phyloP scores from a whole-genome alignment of 2,113 vertebrate genomes.

The Nipponia nippon region DNA sequence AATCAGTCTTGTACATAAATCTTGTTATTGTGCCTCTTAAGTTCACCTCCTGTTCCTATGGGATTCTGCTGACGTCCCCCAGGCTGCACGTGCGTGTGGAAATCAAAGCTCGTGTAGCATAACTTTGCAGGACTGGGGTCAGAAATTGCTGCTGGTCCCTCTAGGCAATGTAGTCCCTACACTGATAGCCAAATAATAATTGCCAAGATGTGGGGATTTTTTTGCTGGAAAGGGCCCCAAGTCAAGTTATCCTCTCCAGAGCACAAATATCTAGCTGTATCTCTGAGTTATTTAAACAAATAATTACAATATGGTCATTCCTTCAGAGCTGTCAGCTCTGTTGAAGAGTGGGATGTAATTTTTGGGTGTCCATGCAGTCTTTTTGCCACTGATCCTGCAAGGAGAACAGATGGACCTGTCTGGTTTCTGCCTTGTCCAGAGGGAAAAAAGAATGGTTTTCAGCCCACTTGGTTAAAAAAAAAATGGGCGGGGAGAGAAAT shows the following conservation, averaged over 20 bases:
- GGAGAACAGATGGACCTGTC: slow-evolving; percentile 41
- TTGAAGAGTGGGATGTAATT: slow-evolving; percentile 34
- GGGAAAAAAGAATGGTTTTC: neutral
- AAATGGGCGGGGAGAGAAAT: fast-evolving
- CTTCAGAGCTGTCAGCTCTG: slow-evolving; percentile 40
- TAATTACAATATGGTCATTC: slow-evolving; percentile 6
- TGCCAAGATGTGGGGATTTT: neutral
- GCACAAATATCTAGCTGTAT: neutral
- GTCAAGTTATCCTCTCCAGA: neutral
- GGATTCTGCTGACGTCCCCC: neutral
- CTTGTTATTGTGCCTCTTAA: neutral
- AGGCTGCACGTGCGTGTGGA: neutral
- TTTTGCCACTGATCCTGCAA: neutral
- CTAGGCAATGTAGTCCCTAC: neutral
- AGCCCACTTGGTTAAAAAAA: neutral
- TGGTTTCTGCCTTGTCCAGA: slow-evolving; percentile 17
- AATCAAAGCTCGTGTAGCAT: neutral
- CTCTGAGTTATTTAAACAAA: slow-evolving; percentile 9
- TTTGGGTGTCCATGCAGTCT: neutral
- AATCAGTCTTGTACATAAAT: neutral
- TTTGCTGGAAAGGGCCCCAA: neutral
- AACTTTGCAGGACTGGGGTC: neutral
- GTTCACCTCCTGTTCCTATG: neutral
- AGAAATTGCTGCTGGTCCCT: neutral
- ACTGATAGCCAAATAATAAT: neutral